These are phyloP conservation scores for Cercocebus atys DNA, from an alignment of 2,113 vertebrate genomes.

Conservation along the genomic window DNA sequence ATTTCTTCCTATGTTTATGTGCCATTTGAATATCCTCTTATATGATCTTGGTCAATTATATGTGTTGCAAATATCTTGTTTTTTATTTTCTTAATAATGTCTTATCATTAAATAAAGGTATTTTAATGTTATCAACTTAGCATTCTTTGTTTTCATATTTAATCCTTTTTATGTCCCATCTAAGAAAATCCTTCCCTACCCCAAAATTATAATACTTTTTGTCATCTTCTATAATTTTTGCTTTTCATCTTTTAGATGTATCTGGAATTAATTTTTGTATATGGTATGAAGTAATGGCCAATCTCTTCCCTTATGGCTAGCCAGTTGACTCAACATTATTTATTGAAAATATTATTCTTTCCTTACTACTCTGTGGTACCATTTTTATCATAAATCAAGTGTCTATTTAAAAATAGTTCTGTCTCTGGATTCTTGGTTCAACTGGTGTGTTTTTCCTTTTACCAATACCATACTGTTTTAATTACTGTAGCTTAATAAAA, in stretches of 20 bases:
- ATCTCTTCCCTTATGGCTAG: neutral
- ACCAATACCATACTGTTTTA: neutral
- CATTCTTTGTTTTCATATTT: neutral
- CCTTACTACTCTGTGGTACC: neutral
- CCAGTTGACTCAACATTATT: neutral
- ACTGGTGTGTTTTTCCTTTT: neutral
- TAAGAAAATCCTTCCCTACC: neutral
- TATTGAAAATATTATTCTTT: conserved; percentile 3
- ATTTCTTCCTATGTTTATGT: neutral
- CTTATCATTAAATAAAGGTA: neutral
- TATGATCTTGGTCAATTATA: neutral
- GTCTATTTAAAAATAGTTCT: neutral
- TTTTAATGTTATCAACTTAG: conserved; percentile 1
- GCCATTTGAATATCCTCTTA: neutral
- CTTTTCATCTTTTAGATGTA: neutral
- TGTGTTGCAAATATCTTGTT: neutral
- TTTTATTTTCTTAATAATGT: neutral
- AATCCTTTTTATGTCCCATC: neutral
- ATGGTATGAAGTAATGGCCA: neutral
- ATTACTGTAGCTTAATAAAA: neutral
- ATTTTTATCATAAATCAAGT: conserved; percentile 2
- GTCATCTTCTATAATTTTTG: neutral
- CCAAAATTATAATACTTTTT: neutral
- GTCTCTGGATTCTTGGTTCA: neutral
- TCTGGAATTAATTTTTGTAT: conserved; percentile 19